Percentiles rank a stretch among this genome's conserved stretches.
Evolutionary conservation across 2,888 invertebrate species (phyloP).

Genomic region (Megaustenia siamemsis): DNA sequence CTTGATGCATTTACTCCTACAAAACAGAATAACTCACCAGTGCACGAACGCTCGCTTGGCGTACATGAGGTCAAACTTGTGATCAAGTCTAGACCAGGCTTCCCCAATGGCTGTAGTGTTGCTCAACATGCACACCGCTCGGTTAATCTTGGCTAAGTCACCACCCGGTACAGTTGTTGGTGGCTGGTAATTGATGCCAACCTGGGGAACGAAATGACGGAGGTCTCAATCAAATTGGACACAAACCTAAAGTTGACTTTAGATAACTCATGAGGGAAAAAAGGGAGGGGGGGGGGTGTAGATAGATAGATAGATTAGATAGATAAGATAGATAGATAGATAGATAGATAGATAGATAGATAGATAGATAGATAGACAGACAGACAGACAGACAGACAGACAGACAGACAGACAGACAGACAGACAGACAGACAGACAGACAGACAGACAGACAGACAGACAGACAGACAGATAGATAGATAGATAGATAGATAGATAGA

Average conservation of each 20-base stretch:
- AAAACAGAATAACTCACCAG: slow-evolving; percentile 53
- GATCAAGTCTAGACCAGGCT: slow-evolving; percentile 55
- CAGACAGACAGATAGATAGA: too few relatives aligned
- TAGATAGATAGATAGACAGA: not conserved
- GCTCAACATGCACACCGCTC: slow-evolving; percentile 56
- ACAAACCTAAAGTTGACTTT: too few relatives aligned
- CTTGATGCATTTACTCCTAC: too few relatives aligned
- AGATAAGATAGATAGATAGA: too few relatives aligned
- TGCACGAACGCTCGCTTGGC: slow-evolving; percentile 58
- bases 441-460: not conserved
- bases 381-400: not conserved
- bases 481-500: not conserved
- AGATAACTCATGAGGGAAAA: too few relatives aligned
- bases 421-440: not conserved
- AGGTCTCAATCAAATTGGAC: too few relatives aligned
- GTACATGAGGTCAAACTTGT: slow-evolving; percentile 55
- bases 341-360: not conserved
- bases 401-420: not conserved
- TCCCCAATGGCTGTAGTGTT: slow-evolving; percentile 58
- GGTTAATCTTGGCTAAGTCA: slow-evolving; percentile 54
- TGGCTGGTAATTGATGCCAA: slow-evolving; percentile 90
- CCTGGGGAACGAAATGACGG: too few relatives aligned
- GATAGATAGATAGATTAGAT: too few relatives aligned
- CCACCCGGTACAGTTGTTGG: slow-evolving; percentile 53
- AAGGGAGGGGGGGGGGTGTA: too few relatives aligned